A percentile compares a stretch with the other conserved stretches of the same genome.
phyloP scores from a whole-genome alignment of 2,888 invertebrate genomes.

The Drosophila macrospina region DNA sequence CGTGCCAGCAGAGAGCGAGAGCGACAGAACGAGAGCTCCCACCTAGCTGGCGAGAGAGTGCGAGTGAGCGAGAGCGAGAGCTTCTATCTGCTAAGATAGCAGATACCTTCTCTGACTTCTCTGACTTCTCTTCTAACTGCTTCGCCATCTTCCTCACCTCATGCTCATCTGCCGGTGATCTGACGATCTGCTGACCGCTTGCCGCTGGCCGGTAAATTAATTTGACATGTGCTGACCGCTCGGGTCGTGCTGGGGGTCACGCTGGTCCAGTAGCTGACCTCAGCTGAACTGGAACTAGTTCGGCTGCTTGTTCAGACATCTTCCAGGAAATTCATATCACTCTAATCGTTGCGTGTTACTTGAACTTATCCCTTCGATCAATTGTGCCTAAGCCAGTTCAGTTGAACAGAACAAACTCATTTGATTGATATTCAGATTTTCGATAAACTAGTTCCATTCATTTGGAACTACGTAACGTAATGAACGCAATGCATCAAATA shows the following conservation, averaged over 20 bases:
- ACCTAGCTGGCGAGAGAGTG: neutral
- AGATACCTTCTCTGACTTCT: too few relatives aligned
- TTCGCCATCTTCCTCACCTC: conserved; percentile 8
- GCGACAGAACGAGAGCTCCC: neutral
- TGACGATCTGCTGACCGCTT: neutral
- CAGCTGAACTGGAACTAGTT: conserved; percentile 33
- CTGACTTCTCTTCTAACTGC: neutral
- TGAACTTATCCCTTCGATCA: conserved; percentile 2
- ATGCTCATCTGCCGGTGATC: conserved; percentile 16
- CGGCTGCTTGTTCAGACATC: neutral
- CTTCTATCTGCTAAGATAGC: too few relatives aligned
- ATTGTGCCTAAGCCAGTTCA: neutral
- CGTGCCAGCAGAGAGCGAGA: conserved; percentile 2
- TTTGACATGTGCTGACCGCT: conserved; percentile 47
- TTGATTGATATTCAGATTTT: neutral
- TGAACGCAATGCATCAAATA: too few relatives aligned
- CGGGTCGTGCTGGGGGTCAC: conserved; percentile 27
- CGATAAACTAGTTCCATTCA: neutral
- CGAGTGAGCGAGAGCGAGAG: neutral
- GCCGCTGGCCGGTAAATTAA: conserved; percentile 48
- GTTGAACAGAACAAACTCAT: neutral
- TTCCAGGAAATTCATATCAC: conserved; percentile 1
- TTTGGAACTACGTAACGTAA: too few relatives aligned
- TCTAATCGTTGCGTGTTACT: neutral
- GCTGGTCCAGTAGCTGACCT: conserved; percentile 29